phyloP scores from a whole-genome alignment of 92 coral and sea anemone species.

The Blastomussa wellsi region DNA sequence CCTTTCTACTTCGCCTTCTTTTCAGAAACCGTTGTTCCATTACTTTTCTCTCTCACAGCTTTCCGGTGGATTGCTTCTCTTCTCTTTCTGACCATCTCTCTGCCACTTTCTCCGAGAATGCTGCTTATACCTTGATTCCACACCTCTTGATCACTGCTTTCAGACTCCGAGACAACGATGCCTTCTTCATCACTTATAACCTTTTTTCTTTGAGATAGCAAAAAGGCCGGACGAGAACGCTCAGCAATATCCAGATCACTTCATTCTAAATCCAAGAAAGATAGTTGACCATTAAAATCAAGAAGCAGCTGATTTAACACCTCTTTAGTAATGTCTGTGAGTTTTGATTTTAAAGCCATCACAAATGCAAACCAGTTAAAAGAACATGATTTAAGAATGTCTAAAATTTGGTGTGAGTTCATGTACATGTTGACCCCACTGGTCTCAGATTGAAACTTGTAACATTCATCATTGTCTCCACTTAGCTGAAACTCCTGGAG shows the following conservation, averaged over 20 bases:
- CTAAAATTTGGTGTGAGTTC: no score
- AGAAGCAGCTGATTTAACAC: background rate
- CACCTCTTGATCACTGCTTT: background rate
- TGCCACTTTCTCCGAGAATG: slow-evolving; percentile 32
- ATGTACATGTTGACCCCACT: no score
- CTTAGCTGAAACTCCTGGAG: background rate
- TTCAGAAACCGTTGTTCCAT: slow-evolving; percentile 38
- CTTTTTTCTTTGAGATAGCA: background rate
- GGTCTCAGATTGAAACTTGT: no score
- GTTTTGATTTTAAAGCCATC: background rate
- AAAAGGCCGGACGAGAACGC: background rate
- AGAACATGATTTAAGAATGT: no score
- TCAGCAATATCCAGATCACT: background rate
- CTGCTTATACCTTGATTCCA: slow-evolving; percentile 20
- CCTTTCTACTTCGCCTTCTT: slow-evolving; percentile 33
- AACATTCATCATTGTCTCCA: no score
- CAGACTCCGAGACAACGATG: slow-evolving; percentile 6
- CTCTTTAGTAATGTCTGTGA: background rate
- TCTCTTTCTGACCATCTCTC: background rate
- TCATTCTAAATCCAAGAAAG: background rate
- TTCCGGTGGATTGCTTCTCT: slow-evolving; percentile 26
- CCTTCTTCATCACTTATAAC: background rate
- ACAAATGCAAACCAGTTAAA: no score
- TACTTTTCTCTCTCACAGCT: slow-evolving; percentile 31
- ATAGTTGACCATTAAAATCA: background rate